Conservation (phyloP, 2,888 invertebrate genomes). For the Iphiclides podalirius region DNA sequence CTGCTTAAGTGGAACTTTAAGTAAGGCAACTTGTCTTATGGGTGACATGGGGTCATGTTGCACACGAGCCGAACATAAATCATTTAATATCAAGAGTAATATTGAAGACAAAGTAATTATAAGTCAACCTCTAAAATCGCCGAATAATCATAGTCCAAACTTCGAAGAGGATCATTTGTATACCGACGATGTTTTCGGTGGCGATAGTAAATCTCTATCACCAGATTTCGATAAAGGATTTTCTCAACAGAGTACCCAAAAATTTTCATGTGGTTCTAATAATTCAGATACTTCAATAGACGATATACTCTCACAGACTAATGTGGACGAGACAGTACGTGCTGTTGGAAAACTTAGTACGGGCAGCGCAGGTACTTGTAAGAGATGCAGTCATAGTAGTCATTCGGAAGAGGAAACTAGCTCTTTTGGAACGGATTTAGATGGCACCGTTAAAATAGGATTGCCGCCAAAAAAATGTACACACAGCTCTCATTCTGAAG, state of each 20-base stretch:
- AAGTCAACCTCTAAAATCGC: slow-evolving; percentile 81
- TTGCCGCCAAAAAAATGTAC: slow-evolving; percentile 90
- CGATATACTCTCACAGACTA: slow-evolving; percentile 80
- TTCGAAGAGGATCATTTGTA: slow-evolving; percentile 81
- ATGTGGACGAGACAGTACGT: slow-evolving; percentile 79
- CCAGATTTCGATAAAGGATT: slow-evolving; percentile 78
- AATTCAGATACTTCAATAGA: slow-evolving; percentile 84
- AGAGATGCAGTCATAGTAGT: slow-evolving; percentile 84
- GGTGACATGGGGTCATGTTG: slow-evolving; percentile 71
- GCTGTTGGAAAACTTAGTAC: slow-evolving; percentile 72
- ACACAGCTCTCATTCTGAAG: slow-evolving; percentile 91
- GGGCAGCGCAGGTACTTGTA: slow-evolving; percentile 75
- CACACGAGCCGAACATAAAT: slow-evolving; percentile 61
- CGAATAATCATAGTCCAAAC: slow-evolving; percentile 80
- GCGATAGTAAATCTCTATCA: slow-evolving; percentile 80
- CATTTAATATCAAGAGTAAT: slow-evolving; percentile 56
- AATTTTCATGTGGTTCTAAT: slow-evolving; percentile 79
- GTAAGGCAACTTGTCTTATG: slow-evolving; percentile 70
- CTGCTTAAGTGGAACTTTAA: slow-evolving; percentile 69
- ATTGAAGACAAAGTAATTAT: slow-evolving; percentile 79
- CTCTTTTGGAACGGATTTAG: slow-evolving; percentile 88
- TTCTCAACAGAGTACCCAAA: slow-evolving; percentile 61
- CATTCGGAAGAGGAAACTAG: slow-evolving; percentile 88
- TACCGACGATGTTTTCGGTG: slow-evolving; percentile 82
- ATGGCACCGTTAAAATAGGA: slow-evolving; percentile 90